These are phyloP conservation scores for Sander lucioperca DNA, from an alignment of 2,113 vertebrate species.

Conservation along the genomic window DNA sequence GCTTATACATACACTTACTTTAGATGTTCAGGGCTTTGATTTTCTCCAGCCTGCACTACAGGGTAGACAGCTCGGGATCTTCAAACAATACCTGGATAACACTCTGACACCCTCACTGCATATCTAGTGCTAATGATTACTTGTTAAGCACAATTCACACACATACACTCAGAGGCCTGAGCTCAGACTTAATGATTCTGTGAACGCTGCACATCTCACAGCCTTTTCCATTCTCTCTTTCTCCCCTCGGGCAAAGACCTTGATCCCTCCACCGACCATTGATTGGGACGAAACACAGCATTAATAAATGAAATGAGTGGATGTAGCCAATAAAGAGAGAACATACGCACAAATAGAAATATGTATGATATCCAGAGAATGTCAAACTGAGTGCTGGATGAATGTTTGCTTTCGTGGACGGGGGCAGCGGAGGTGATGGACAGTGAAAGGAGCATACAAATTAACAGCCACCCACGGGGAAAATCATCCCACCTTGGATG, in stretches of 20 bases:
- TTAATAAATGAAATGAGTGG: constrained; percentile 62
- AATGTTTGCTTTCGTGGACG: constrained; percentile 56
- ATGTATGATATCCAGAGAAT: constrained; percentile 42
- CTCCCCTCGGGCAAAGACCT: constrained; percentile 69
- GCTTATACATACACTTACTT: not conserved
- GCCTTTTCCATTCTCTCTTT: constrained; percentile 54
- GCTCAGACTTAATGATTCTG: constrained; percentile 67
- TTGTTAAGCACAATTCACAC: constrained; percentile 54
- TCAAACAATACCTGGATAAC: constrained; percentile 68
- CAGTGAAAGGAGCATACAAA: constrained; percentile 74
- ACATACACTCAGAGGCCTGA: constrained; percentile 3
- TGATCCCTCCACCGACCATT: constrained; percentile 60
- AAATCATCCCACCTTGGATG: constrained; percentile 77
- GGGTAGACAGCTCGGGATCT: constrained; percentile 56
- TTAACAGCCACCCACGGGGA: constrained; percentile 77
- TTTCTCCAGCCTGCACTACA: constrained; percentile 38
- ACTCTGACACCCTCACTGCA: constrained; percentile 59
- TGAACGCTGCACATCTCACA: constrained; percentile 56
- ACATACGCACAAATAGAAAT: constrained; percentile 34
- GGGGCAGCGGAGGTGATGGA: constrained; percentile 66
- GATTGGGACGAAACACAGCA: constrained; percentile 64
- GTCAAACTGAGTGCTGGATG: constrained; percentile 33
- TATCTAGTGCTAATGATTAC: constrained; percentile 68
- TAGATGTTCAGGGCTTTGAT: constrained; percentile 63
- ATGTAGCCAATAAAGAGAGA: constrained; percentile 11